Conservation (phyloP, 2,113 vertebrate species). For the Mandrillus leucophaeus region DNA sequence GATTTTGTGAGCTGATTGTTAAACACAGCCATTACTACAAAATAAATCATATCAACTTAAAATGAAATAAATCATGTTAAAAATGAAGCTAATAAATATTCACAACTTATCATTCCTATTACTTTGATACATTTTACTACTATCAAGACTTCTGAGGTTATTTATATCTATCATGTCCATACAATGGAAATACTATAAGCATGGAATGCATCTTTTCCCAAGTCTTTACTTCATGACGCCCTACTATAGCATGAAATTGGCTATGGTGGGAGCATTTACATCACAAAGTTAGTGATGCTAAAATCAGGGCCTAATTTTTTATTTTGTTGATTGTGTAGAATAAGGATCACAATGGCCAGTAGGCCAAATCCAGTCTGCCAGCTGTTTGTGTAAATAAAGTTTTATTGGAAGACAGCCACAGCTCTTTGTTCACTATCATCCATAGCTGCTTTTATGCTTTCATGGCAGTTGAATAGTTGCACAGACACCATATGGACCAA, state of each 20-base stretch:
- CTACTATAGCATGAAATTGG: neutral
- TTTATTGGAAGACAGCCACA: neutral
- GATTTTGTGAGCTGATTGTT: constrained; percentile 10
- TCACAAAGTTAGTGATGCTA: neutral
- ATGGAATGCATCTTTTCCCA: neutral
- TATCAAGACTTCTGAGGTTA: neutral
- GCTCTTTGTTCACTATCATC: neutral
- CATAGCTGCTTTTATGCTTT: neutral
- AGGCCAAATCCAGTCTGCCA: neutral
- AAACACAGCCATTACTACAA: constrained; percentile 26
- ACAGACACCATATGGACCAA: neutral
- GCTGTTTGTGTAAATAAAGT: neutral
- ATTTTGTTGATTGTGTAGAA: neutral
- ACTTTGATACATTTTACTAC: neutral
- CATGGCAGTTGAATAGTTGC: neutral
- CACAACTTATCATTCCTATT: neutral
- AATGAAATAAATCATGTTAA: neutral
- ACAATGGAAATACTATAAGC: neutral
- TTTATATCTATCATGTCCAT: neutral
- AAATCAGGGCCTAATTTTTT: neutral
- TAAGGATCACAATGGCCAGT: neutral
- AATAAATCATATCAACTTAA: neutral
- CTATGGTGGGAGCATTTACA: neutral
- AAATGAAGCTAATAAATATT: neutral
- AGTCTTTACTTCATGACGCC: neutral